A percentile compares a stretch with the other conserved stretches of the same genome.
Conservation (phyloP, 2,797 vertebrate species). For the Spheniscus humboldti region DNA sequence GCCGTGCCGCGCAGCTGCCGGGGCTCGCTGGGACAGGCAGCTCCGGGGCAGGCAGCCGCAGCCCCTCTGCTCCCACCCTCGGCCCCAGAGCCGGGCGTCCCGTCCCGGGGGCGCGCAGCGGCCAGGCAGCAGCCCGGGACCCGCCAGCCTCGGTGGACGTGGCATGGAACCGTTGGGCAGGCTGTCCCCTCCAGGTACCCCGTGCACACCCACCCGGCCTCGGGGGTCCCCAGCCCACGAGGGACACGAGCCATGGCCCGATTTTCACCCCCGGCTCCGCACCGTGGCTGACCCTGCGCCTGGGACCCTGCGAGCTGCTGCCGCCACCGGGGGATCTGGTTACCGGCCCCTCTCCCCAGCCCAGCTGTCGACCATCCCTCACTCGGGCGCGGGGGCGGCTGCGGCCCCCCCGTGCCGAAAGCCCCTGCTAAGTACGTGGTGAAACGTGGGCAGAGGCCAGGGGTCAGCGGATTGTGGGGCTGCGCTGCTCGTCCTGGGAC, state of each 20-base stretch:
- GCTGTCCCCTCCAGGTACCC: not conserved
- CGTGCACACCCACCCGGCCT: not conserved
- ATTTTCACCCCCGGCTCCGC: not conserved
- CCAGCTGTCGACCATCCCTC: conserved; percentile 55
- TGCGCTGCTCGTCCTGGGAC: not conserved
- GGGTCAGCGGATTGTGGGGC: not conserved
- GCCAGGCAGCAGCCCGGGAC: no score
- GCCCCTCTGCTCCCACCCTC: not conserved
- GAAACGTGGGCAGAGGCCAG: not conserved
- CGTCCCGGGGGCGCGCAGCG: no score
- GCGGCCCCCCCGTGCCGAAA: not conserved
- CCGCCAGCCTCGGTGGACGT: not conserved
- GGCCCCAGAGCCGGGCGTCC: not conserved
- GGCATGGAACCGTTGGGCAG: not conserved
- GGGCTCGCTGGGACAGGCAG: not conserved
- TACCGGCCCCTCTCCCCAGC: not conserved
- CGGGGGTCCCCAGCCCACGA: not conserved
- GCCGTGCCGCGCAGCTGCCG: not conserved
- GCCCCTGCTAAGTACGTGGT: not conserved
- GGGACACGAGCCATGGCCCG: not conserved
- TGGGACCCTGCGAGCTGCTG: not conserved
- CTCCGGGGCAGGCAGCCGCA: not conserved
- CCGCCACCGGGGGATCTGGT: conserved; percentile 11
- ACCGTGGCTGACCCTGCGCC: not conserved
- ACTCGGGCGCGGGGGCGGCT: not conserved